These are phyloP conservation scores for Patella pellucida DNA, from an alignment of 2,888 invertebrate species.

Conservation along the genomic window DNA sequence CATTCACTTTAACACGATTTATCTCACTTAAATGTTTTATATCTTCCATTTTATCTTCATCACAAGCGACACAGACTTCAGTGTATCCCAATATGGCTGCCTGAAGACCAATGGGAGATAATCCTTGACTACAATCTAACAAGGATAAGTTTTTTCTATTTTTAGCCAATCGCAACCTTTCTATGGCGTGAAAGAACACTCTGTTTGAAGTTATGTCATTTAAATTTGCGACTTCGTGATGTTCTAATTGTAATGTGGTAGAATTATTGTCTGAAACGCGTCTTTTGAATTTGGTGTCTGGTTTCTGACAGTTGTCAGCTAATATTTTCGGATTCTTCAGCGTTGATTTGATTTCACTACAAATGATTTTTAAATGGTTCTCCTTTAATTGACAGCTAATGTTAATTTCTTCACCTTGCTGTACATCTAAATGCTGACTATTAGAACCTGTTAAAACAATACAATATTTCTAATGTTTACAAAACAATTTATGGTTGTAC, in stretches of 20 bases:
- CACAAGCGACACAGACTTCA: conserved; percentile 42
- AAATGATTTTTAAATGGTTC: conserved; percentile 3
- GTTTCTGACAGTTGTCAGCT: not conserved
- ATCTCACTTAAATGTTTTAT: conserved; percentile 34
- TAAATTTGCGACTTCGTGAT: conserved; percentile 40
- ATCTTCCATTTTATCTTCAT: conserved; percentile 37
- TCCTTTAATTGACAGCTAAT: not conserved
- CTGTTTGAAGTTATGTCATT: conserved; percentile 55
- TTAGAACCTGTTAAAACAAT: too few relatives aligned
- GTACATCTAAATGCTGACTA: not conserved
- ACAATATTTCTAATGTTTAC: too few relatives aligned
- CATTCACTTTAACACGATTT: conserved; percentile 32
- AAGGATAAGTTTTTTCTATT: conserved; percentile 33
- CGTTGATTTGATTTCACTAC: conserved; percentile 2
- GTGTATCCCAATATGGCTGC: conserved; percentile 45
- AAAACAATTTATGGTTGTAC: too few relatives aligned
- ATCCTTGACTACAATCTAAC: conserved; percentile 48
- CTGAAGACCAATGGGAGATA: conserved; percentile 56
- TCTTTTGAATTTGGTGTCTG: conserved; percentile 24
- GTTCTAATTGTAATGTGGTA: conserved; percentile 28
- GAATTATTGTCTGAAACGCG: conserved; percentile 31
- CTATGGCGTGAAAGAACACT: conserved; percentile 44
- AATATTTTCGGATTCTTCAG: not conserved
- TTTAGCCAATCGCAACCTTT: conserved; percentile 28
- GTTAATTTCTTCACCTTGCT: not conserved